Evolutionary conservation across 2,113 vertebrate genomes (phyloP), one percentile per base, ranked within the genome.

Genomic region (Xiphophorus couchianus): DNA sequence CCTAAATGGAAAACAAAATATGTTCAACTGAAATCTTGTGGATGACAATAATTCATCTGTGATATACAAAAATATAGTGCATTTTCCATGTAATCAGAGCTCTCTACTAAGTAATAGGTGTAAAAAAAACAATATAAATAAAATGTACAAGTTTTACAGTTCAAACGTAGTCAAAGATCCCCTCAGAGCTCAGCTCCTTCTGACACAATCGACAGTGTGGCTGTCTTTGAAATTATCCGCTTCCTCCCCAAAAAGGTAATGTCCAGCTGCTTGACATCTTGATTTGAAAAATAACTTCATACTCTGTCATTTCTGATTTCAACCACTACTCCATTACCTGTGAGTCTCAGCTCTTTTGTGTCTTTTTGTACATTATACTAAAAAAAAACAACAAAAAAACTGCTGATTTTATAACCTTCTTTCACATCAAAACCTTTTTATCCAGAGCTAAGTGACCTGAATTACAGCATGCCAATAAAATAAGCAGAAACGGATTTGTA

Each of bases 1-100:
- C 97, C 97, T 98, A 98, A 96, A 98, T 97, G 96, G 96, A 96
- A 96, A 71, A 58, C 7, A 63, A 67, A 74, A 15, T 95, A 96
- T 97, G 96, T 97, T 96, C 95, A 96, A 97, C 96, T 96, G 95
- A 97, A 97, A 96, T 96, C 95, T 96, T 94, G 94, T 94, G 95
- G 95, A 96, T 93, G 94, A 96, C 94, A 95, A 96, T 96, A 95
- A 96, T 94, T 88, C 93, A 94, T 97, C 95, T 97, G 96, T 91
- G 93, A 97, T 95, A 98, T 99, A 99, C 96, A 99, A 99, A 99
- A 99, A 98, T 99, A 99, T 97, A 99, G 97, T 99, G 98, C 97
- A 99, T 98, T 97, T 98, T 97, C 94, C 96, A 97, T 96, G 97
- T 97, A 95, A 95, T 95, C 96, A 97, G 97, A 98, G 96, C 95